Conservation (phyloP, 92 coral and sea anemone species). For the Pocillopora meandrina region DNA sequence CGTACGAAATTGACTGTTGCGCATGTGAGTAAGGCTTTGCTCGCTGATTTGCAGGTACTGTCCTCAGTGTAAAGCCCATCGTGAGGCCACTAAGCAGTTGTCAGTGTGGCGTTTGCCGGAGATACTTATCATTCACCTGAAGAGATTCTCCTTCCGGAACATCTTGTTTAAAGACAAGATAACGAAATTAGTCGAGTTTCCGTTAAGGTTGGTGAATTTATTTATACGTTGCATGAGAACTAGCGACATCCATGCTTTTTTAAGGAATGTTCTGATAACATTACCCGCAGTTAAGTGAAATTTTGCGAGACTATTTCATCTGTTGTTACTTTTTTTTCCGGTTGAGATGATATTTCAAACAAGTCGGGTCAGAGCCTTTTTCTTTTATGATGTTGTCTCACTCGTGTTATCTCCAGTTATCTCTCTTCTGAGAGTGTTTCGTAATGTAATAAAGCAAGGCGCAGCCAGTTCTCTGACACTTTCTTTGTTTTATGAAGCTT, state of each 20-base stretch:
- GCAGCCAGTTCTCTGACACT: too few relatives aligned
- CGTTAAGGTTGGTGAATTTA: slow-evolving; percentile 68
- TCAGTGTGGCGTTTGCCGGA: slow-evolving; percentile 93
- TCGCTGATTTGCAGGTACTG: slow-evolving; percentile 72
- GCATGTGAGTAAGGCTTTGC: background rate
- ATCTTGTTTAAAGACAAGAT: slow-evolving; percentile 84
- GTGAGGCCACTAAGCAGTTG: slow-evolving; percentile 91
- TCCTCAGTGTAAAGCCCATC: slow-evolving; percentile 88
- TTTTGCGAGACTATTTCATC: too few relatives aligned
- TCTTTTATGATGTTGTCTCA: background rate
- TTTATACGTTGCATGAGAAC: background rate
- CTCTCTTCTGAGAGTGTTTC: too few relatives aligned
- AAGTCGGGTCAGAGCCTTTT: background rate
- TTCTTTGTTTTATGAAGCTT: too few relatives aligned
- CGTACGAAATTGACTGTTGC: background rate
- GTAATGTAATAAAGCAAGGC: too few relatives aligned
- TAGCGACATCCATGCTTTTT: background rate
- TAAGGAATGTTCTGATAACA: too few relatives aligned
- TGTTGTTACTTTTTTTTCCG: too few relatives aligned
- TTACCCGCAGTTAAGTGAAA: too few relatives aligned
- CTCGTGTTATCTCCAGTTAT: background rate
- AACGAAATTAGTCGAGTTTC: slow-evolving; percentile 89
- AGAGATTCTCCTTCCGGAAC: slow-evolving; percentile 90
- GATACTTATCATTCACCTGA: slow-evolving; percentile 84
- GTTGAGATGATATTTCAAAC: too few relatives aligned